Conservation (phyloP, 2,888 invertebrate genomes). For the Gari tellinella region DNA sequence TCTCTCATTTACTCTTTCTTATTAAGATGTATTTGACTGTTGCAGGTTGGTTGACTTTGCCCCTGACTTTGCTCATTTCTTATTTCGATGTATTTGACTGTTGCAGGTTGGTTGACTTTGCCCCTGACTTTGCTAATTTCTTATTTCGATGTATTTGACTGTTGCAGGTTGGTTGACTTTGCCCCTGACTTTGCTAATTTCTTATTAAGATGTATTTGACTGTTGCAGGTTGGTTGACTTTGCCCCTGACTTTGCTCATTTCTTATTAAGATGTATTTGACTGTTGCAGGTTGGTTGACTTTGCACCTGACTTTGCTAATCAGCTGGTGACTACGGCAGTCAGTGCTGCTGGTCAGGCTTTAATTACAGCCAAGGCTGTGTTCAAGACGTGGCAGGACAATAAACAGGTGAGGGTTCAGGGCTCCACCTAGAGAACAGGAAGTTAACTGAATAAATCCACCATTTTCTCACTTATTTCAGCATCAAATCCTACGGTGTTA, state of each 20-base stretch:
- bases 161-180: too few relatives aligned
- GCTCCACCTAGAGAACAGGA: too few relatives aligned
- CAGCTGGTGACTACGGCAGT: constrained; percentile 75
- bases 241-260: constrained; percentile 66
- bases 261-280: neutral
- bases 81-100: neutral
- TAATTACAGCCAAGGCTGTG: constrained; percentile 81
- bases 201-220: too few relatives aligned
- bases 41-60: constrained; percentile 50
- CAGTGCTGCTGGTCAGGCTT: constrained; percentile 75
- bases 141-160: too few relatives aligned
- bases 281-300: constrained; percentile 43
- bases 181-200: constrained; percentile 67
- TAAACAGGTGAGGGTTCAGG: constrained; percentile 44
- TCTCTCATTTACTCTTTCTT: too few relatives aligned
- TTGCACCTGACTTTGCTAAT: constrained; percentile 66
- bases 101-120: constrained; percentile 50
- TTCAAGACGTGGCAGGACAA: constrained; percentile 80
- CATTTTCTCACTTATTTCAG: too few relatives aligned
- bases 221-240: too few relatives aligned
- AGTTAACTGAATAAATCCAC: too few relatives aligned
- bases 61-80: constrained; percentile 64
- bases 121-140: constrained; percentile 67
- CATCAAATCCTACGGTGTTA: too few relatives aligned
- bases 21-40: neutral